Evolutionary conservation across 1,140 invertebrate species (phyloP).

Genomic region (Procambarus virginalis): DNA sequence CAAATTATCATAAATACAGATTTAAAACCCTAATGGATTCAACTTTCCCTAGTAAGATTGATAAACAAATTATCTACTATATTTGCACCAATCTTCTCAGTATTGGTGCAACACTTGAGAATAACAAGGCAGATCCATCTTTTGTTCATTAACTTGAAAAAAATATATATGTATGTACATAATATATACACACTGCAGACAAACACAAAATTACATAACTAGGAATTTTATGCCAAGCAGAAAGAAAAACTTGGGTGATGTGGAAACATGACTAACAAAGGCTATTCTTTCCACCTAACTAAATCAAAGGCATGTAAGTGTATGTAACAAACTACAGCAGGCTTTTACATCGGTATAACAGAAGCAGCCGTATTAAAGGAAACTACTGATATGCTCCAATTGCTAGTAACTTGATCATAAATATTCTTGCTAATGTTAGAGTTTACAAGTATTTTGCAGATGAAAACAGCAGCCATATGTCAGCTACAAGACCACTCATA

Average conservation of each 20-base stretch:
- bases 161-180: not conserved
- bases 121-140: not conserved
- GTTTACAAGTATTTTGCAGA: not conserved
- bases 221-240: too few species aligned
- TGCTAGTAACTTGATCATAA: too few species aligned
- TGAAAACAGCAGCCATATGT: not conserved
- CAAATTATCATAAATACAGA: not conserved
- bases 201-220: not conserved
- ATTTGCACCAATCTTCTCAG: not conserved
- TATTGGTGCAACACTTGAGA: not conserved
- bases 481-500: not conserved
- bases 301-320: too few species aligned
- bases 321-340: too few species aligned
- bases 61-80: constrained; percentile 11
- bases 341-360: too few species aligned
- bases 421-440: not conserved
- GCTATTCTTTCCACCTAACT: too few species aligned
- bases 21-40: not conserved
- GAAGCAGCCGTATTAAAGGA: too few species aligned
- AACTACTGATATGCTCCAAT: too few species aligned
- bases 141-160: not conserved
- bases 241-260: too few species aligned
- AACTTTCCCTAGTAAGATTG: not conserved
- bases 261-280: too few species aligned
- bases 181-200: not conserved